Percentiles rank a stretch among this genome's conserved stretches.
Evolutionary conservation across 2,888 invertebrate genomes (phyloP).

Genomic region (Lepeophtheirus nordmannii): DNA sequence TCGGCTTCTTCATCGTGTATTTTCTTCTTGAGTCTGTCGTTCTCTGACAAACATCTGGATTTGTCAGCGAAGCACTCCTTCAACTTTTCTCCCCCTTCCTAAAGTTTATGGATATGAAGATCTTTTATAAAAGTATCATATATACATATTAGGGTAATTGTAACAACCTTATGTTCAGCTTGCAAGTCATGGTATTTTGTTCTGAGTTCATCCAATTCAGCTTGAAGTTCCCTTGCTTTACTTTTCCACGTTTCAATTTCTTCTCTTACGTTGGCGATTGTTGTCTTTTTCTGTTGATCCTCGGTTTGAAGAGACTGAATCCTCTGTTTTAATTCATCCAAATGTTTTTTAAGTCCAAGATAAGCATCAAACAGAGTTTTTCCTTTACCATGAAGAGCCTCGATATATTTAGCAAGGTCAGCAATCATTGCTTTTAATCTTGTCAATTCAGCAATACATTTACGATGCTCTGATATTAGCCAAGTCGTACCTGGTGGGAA

Average conservation of each 20-base stretch:
- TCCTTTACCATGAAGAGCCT: constrained; percentile 2
- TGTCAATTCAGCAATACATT: constrained; percentile 13
- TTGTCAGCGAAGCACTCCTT: neutral
- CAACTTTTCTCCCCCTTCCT: neutral
- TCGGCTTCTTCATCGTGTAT: neutral
- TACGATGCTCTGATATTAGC: constrained; percentile 10
- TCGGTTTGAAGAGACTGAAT: neutral
- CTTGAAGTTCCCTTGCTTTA: constrained; percentile 3
- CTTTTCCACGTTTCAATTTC: constrained; percentile 8
- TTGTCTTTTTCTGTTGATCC: neutral
- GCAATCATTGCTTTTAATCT: constrained; percentile 14
- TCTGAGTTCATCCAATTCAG: constrained; percentile 14
- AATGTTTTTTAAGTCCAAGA: neutral
- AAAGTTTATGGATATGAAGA: neutral
- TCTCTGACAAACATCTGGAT: neutral
- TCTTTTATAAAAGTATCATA: too few relatives aligned
- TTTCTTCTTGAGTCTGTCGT: neutral
- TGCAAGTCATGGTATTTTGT: constrained; percentile 8
- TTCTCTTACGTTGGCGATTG: neutral
- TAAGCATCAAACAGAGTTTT: constrained; percentile 4
- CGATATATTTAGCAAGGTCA: constrained; percentile 12
- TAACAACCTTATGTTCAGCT: constrained; percentile 2
- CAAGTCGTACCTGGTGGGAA: constrained; percentile 13
- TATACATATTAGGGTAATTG: too few relatives aligned
- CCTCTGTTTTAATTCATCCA: constrained; percentile 10